Conservation (phyloP, 2,113 vertebrate genomes). For the Tympanuchus pallidicinctus region DNA sequence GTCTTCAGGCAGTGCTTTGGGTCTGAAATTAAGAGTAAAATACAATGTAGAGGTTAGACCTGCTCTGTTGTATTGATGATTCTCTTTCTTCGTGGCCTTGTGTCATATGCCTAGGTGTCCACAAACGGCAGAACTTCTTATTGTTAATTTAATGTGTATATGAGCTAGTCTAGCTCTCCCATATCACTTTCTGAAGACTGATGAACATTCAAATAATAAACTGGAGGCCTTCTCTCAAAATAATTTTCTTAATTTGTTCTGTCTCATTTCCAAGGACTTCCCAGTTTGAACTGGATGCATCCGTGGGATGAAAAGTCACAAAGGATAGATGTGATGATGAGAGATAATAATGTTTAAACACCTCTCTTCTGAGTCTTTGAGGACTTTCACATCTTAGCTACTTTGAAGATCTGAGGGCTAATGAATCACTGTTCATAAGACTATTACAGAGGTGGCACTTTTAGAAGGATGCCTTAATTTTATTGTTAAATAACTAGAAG, state of each 20-base stretch:
- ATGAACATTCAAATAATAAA: background rate
- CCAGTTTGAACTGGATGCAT: background rate
- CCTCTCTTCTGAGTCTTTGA: constrained; percentile 16
- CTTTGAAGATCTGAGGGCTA: constrained; percentile 42
- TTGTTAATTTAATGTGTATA: background rate
- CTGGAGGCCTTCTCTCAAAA: background rate
- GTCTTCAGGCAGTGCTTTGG: background rate
- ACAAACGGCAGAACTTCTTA: background rate
- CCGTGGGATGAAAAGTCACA: background rate
- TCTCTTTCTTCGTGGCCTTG: background rate
- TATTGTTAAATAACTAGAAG: background rate
- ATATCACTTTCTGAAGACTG: background rate
- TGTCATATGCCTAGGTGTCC: background rate
- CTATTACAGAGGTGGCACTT: background rate
- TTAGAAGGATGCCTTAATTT: constrained; percentile 15
- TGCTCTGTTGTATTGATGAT: background rate
- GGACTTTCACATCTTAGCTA: background rate
- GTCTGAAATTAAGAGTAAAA: background rate
- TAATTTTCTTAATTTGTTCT: background rate
- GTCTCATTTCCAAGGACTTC: background rate
- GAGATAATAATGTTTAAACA: background rate
- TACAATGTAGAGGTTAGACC: background rate
- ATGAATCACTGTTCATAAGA: constrained; percentile 15
- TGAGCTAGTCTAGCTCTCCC: background rate
- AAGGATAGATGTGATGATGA: background rate